Evolutionary conservation across 2,797 vertebrate genomes (phyloP).

Genomic region (Sebastes umbrosus): DNA sequence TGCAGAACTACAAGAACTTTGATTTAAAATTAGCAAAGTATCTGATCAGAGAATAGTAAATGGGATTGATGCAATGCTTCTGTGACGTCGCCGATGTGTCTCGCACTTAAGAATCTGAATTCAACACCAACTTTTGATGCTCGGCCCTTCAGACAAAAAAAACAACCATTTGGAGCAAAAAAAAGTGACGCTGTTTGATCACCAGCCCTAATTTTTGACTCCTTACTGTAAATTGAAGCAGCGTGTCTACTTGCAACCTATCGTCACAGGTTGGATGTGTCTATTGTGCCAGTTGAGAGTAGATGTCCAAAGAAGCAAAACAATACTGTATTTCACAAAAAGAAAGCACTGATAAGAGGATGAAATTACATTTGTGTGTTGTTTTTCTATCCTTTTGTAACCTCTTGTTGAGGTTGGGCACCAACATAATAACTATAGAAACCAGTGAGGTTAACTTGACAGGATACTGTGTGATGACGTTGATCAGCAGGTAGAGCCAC

Average conservation of each 20-base stretch:
- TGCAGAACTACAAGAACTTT: no score
- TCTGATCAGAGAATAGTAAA: no score
- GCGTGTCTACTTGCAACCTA: neutral
- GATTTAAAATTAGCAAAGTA: no score
- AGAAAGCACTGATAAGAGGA: neutral
- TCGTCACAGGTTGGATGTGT: neutral
- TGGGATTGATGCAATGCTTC: no score
- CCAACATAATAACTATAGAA: neutral
- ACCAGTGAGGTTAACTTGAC: neutral
- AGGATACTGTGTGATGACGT: constrained; percentile 99
- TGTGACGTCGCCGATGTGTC: neutral
- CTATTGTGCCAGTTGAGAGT: neutral
- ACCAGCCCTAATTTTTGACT: neutral
- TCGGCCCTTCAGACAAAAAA: neutral
- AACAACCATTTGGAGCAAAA: neutral
- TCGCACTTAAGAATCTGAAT: neutral
- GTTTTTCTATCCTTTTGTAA: neutral
- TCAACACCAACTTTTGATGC: neutral
- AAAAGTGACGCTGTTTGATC: neutral
- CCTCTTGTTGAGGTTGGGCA: neutral
- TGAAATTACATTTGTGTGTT: neutral
- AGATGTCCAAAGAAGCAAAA: neutral
- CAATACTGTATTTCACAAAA: neutral
- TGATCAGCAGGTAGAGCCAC: constrained; percentile 97
- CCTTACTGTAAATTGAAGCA: neutral